Evolutionary conservation across 2,888 invertebrate species (phyloP), one percentile per base, ranked within the genome.

Genomic region (Zygothrica quintamaculata): DNA sequence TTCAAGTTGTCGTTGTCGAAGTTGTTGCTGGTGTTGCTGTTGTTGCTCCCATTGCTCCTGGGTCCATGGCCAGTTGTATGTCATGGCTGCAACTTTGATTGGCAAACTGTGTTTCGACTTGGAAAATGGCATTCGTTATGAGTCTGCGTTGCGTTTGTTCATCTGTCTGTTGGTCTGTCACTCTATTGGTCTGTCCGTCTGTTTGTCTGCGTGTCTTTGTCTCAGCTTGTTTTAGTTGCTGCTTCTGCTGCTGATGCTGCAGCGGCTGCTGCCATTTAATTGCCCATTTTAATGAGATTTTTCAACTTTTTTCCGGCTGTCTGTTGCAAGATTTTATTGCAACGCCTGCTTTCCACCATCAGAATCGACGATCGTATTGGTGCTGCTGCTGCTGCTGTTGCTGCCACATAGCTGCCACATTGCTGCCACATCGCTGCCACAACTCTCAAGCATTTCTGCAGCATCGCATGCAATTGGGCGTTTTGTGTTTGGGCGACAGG

Each of bases 271-370:
- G 75, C 77, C 78, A 78, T 81, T 88, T 86, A 88, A 86, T 87
- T 86, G 86, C 88, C 72, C 75, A 81, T 88, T 86, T 86, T 86
- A 86, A 86, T 86, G 88, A 88, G 86, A 72, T 88, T 88, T 87
- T 74, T 70, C 62, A 57, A 42, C 57, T 65, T 53, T 58, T 68
- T 80, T 66, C 55, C 65, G 46, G 59, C 65, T 56, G 57, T 40
- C 50, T 39, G 34, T 51, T 31, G 31, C 18, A 3, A 15, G 26
- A 12, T 59, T 78, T 59, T 56, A 66, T 60, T 56, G 74, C 74
- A 60, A 53, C 65, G 64, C 74, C 65, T 60, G 68, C 62, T 71
- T 68, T 48, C 46, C 51, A 62, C 56, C 57, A 62, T 52, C 57
- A 67, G 68, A 56, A 72, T 56, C 46, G 37, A 61, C 36, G 33